A percentile compares a stretch with the other conserved stretches of the same genome.
Evolutionary conservation across 1,140 invertebrate genomes (phyloP).

Genomic region (Tigriopus japonicus): DNA sequence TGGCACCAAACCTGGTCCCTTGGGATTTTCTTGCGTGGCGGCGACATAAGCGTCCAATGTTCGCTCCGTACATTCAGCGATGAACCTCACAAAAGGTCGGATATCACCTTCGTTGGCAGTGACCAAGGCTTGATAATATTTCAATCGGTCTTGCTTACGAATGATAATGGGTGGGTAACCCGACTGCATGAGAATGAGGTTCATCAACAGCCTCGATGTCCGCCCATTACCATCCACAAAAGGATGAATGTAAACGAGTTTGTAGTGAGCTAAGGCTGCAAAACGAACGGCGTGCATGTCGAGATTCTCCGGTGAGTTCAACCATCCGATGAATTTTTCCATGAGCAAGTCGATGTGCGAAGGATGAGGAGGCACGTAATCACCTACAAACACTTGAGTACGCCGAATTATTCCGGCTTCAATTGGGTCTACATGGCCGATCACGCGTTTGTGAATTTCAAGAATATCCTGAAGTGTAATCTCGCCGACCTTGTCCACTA

Average conservation of each 20-base stretch:
- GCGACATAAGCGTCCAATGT: conserved; percentile 83
- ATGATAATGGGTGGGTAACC: conserved; percentile 92
- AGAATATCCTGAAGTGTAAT: conserved; percentile 68
- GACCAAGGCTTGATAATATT: conserved; percentile 62
- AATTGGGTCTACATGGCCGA: conserved; percentile 79
- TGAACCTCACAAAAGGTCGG: conserved; percentile 80
- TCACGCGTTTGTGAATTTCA: conserved; percentile 72
- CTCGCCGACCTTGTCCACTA: conserved; percentile 42
- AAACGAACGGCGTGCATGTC: conserved; percentile 66
- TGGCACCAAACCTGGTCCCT: conserved; percentile 30
- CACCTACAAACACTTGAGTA: conserved; percentile 74
- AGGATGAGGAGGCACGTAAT: conserved; percentile 68
- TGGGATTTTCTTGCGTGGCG: conserved; percentile 40
- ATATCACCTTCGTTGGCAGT: conserved; percentile 79
- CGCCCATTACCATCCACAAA: conserved; percentile 85
- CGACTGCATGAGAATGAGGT: conserved; percentile 90
- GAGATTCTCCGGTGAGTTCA: conserved; percentile 22
- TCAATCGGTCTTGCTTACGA: conserved; percentile 59
- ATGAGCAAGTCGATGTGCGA: conserved; percentile 58
- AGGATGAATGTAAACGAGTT: conserved; percentile 84
- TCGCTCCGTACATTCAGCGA: conserved; percentile 77
- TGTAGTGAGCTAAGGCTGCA: conserved; percentile 86
- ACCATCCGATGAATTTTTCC: conserved; percentile 70
- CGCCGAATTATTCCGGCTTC: conserved; percentile 61
- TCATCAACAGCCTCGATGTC: conserved; percentile 85